A percentile compares a stretch with the other conserved stretches of the same genome.
phyloP scores from a whole-genome alignment of 2,797 vertebrate genomes.

The Rhadinocentrus ornatus region DNA sequence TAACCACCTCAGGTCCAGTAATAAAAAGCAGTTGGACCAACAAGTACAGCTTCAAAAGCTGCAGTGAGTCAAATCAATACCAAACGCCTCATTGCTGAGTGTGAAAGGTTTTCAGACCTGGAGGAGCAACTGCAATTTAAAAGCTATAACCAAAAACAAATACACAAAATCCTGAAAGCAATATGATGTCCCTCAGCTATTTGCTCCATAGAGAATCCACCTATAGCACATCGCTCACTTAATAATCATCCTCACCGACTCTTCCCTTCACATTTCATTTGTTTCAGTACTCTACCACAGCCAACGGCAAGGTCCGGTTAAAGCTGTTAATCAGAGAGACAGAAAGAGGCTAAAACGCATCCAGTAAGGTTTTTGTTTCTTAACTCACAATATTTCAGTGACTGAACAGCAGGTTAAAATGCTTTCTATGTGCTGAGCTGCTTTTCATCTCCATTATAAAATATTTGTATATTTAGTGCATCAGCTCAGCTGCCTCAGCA shows the following conservation, averaged over 20 bases:
- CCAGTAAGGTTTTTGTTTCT: constrained; percentile 47
- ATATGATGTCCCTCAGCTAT: constrained; percentile 52
- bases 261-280: constrained; percentile 53
- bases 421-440: neutral
- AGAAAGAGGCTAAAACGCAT: constrained; percentile 25
- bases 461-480: neutral
- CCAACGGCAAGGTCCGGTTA: constrained; percentile 48
- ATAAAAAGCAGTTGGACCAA: constrained; percentile 2
- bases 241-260: constrained; percentile 36
- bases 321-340: constrained; percentile 46
- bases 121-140: constrained; percentile 37
- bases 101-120: constrained; percentile 8
- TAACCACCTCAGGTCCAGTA: neutral
- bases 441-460: constrained; percentile 14
- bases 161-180: constrained; percentile 30
- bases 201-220: constrained; percentile 47
- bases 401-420: neutral
- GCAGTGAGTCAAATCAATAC: constrained; percentile 16
- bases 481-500: neutral
- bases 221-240: constrained; percentile 45
- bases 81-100: neutral
- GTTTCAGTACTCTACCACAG: constrained; percentile 25
- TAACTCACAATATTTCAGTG: constrained; percentile 20
- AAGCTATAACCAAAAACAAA: constrained; percentile 37
- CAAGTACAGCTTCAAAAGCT: neutral